These are phyloP conservation scores for Uropetala carovei DNA, from an alignment of 2,888 invertebrate species.

Conservation along the genomic window DNA sequence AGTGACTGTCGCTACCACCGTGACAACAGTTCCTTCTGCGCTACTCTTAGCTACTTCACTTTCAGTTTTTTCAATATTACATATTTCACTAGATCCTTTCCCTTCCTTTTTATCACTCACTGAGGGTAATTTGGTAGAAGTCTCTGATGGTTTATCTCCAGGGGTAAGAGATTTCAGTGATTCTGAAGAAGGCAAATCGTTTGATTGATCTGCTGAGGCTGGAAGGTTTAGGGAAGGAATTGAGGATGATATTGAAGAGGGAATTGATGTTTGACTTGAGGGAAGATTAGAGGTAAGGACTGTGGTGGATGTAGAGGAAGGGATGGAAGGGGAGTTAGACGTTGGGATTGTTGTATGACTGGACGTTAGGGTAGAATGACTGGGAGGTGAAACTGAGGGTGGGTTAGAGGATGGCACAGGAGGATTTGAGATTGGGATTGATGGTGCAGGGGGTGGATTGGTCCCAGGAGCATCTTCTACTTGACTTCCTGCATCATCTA, in stretches of 20 bases:
- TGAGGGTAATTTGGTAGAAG: conserved; percentile 30
- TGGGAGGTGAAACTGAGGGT: not conserved
- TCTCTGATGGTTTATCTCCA: not conserved
- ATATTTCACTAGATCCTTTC: conserved; percentile 33
- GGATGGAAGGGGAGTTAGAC: not conserved
- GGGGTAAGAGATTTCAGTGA: not conserved
- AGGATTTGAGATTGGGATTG: conserved; percentile 13
- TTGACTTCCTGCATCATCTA: conserved; percentile 24
- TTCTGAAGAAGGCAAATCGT: not conserved
- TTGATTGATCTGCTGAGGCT: not conserved
- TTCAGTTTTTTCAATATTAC: conserved; percentile 16
- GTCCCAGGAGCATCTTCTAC: conserved; percentile 50
- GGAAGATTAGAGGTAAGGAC: not conserved
- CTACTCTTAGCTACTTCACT: conserved; percentile 19
- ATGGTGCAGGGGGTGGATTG: conserved; percentile 31
- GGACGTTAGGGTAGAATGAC: not conserved
- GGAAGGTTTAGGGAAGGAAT: not conserved
- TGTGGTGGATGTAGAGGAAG: conserved; percentile 41
- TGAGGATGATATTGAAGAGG: not conserved
- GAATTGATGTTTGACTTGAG: not conserved
- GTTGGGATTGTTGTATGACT: conserved; percentile 25
- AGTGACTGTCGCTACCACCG: conserved; percentile 33
- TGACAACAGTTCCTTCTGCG: conserved; percentile 30
- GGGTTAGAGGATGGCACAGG: not conserved
- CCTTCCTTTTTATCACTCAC: conserved; percentile 46